Percentiles rank a stretch among this genome's conserved stretches.
Conservation (phyloP, 2,797 vertebrate species). For the Lophotriccus pileatus region DNA sequence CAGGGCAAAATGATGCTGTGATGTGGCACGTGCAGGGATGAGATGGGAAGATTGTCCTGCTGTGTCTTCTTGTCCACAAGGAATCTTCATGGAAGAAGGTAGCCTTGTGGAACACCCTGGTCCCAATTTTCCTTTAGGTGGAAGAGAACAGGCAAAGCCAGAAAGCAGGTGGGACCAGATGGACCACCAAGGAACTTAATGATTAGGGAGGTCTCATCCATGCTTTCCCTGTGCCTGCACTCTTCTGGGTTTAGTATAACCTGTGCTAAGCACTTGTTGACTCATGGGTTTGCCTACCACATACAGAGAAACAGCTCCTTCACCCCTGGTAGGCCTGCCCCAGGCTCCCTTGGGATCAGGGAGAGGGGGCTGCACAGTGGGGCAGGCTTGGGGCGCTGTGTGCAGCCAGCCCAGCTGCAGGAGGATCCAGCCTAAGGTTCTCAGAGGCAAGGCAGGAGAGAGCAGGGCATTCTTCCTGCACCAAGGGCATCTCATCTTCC, state of each 20-base stretch:
- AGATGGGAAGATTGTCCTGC: not conserved
- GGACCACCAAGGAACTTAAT: not conserved
- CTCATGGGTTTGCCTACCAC: not conserved
- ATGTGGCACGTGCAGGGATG: not conserved
- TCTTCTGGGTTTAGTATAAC: not conserved
- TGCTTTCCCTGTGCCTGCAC: not conserved
- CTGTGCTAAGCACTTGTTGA: not conserved
- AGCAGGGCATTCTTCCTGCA: not conserved
- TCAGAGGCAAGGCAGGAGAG: not conserved
- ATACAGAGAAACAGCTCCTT: not conserved
- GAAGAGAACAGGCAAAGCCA: not conserved
- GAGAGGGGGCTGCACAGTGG: not conserved
- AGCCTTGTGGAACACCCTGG: not conserved
- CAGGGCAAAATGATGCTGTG: not conserved
- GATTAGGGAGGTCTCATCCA: not conserved
- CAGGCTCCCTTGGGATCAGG: not conserved
- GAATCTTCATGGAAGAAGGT: not conserved
- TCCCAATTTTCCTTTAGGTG: accelerated
- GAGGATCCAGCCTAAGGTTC: not conserved
- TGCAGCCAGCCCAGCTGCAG: not conserved
- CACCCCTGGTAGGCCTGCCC: not conserved
- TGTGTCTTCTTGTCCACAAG: not conserved
- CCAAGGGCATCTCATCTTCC: not conserved
- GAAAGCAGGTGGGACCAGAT: not conserved
- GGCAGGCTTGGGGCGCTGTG: not conserved